Conservation (phyloP, 2,797 vertebrate species). For the Picus viridis region DNA sequence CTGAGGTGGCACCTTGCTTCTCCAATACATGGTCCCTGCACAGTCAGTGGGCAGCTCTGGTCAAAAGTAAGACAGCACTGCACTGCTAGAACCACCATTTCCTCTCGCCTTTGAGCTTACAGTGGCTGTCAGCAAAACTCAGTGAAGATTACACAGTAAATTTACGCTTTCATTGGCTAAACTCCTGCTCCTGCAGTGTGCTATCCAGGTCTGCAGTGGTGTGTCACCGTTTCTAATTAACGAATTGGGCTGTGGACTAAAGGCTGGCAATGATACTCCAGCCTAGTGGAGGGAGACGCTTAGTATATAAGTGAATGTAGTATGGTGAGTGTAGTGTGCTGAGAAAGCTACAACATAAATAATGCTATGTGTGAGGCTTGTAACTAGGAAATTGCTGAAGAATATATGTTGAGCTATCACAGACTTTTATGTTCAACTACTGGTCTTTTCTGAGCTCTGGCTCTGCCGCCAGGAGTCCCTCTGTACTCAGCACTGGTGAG, state of each 20-base stretch:
- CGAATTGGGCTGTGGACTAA: background rate
- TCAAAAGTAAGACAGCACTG: background rate
- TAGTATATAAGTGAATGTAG: background rate
- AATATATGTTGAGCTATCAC: background rate
- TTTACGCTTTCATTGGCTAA: background rate
- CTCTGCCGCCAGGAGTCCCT: background rate
- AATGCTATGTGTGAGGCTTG: background rate
- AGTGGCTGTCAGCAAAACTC: slow-evolving; percentile 43
- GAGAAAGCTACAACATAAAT: background rate
- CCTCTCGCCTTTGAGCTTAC: slow-evolving; percentile 37
- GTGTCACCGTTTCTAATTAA: slow-evolving; percentile 38
- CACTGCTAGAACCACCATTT: background rate
- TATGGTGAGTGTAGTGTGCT: background rate
- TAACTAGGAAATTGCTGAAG: background rate
- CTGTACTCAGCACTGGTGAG: no score
- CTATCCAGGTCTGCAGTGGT: slow-evolving; percentile 41
- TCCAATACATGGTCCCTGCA: background rate
- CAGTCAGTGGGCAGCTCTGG: background rate
- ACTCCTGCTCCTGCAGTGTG: slow-evolving; percentile 3
- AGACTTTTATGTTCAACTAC: background rate
- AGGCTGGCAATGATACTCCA: background rate
- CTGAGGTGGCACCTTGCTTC: background rate
- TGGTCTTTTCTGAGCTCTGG: background rate
- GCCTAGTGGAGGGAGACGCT: background rate
- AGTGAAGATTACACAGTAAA: background rate